Conservation (phyloP, 2,888 invertebrate genomes). For the Hirtodrosophila duncani region DNA sequence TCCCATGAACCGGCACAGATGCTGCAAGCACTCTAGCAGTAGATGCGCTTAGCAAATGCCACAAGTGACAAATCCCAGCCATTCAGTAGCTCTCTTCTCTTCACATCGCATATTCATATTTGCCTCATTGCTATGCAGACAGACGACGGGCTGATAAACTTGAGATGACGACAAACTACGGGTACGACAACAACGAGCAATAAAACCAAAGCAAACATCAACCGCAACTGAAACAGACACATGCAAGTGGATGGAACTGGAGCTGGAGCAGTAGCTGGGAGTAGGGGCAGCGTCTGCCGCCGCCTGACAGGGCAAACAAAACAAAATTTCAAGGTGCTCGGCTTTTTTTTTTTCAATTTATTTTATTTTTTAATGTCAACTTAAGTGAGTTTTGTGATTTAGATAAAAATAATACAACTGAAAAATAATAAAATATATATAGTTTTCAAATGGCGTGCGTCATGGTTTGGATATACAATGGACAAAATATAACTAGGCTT, state of each 20-base stretch:
- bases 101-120: slow-evolving; percentile 34
- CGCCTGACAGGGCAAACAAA: no score
- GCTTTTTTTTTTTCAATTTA: no score
- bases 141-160: slow-evolving; percentile 57
- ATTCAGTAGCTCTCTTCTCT: neutral
- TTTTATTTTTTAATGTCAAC: no score
- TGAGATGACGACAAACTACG: slow-evolving; percentile 37
- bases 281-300: neutral
- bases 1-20: no score
- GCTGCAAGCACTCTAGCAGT: slow-evolving; percentile 6
- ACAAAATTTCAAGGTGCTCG: no score
- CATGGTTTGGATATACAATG: neutral
- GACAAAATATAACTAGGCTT: no score
- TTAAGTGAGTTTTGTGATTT: slow-evolving; percentile 49
- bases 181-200: slow-evolving; percentile 30
- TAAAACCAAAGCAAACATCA: slow-evolving; percentile 51
- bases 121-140: slow-evolving; percentile 53
- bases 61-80: slow-evolving; percentile 5
- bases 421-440: slow-evolving; percentile 6
- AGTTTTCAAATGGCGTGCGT: slow-evolving; percentile 15
- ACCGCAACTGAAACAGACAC: slow-evolving; percentile 13
- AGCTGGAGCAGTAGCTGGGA: neutral
- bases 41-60: no score
- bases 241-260: slow-evolving; percentile 4
- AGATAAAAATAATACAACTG: slow-evolving; percentile 55